Evolutionary conservation across 1,140 invertebrate species (phyloP).

Genomic region (Stegodyphus dumicola): DNA sequence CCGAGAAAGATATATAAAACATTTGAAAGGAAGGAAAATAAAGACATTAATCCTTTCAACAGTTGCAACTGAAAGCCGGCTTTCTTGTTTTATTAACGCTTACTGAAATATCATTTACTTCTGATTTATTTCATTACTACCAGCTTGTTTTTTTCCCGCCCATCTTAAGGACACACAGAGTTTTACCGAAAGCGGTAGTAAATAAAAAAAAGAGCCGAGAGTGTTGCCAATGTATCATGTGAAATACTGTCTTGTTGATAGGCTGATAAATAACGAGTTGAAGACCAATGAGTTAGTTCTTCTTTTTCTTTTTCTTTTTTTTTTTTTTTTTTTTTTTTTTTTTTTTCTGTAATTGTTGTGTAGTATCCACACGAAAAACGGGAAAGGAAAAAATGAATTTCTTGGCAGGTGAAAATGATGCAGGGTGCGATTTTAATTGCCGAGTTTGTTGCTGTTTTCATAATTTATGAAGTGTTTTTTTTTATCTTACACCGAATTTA

Average conservation of each 20-base stretch:
- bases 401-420: not conserved
- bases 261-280: constrained; percentile 13
- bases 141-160: no score
- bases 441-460: constrained; percentile 6
- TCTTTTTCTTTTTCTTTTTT: not conserved
- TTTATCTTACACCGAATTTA: no score
- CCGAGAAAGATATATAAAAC: not conserved
- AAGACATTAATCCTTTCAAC: not conserved
- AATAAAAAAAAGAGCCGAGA: no score
- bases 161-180: no score
- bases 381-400: no score
- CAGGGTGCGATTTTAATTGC: constrained; percentile 22
- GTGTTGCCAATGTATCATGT: no score
- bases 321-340: no score
- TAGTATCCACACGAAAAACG: no score
- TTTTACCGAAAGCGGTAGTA: no score
- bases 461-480: no score
- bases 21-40: not conserved
- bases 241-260: no score
- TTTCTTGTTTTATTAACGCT: constrained; percentile 7
- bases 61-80: not conserved
- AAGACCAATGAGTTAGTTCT: constrained; percentile 13
- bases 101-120: not conserved
- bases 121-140: constrained; percentile 13
- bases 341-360: no score